Percentiles rank a stretch among this genome's conserved stretches.
These are phyloP conservation scores for Crax fasciolata DNA, from an alignment of 2,797 vertebrate species.

Conservation along the genomic window DNA sequence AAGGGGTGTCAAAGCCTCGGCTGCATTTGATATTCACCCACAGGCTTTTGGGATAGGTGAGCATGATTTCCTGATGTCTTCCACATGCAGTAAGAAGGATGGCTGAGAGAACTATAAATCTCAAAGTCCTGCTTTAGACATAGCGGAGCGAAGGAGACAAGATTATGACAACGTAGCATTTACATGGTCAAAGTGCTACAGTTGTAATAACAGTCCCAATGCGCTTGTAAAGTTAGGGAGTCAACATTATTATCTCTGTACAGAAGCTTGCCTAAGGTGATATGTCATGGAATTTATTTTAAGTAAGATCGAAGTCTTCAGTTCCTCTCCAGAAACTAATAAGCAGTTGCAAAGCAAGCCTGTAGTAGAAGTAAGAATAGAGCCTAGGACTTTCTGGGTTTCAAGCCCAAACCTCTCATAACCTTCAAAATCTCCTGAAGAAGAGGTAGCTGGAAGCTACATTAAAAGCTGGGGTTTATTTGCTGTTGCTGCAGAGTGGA, in stretches of 20 bases:
- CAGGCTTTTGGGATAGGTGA: background rate
- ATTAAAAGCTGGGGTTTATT: background rate
- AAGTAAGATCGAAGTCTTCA: background rate
- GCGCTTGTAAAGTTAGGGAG: slow-evolving; percentile 41
- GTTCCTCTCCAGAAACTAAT: slow-evolving; percentile 4
- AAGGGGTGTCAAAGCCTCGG: background rate
- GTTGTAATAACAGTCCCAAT: slow-evolving; percentile 19
- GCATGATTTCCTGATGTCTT: slow-evolving; percentile 5
- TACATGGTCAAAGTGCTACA: slow-evolving; percentile 67
- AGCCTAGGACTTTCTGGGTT: background rate
- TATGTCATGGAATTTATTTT: slow-evolving; percentile 34
- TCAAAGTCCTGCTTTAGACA: slow-evolving; percentile 13
- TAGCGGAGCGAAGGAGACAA: background rate
- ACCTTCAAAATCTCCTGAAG: background rate
- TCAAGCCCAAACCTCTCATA: background rate
- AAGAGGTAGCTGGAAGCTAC: background rate
- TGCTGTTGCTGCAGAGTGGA: background rate
- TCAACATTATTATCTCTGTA: slow-evolving; percentile 53
- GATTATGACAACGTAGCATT: slow-evolving; percentile 50
- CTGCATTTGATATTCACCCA: slow-evolving; percentile 24
- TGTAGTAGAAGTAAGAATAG: background rate
- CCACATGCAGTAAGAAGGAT: background rate
- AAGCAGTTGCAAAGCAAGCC: background rate
- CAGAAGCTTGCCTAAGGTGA: slow-evolving; percentile 40
- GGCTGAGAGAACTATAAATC: slow-evolving; percentile 21